Evolutionary conservation across 2,888 invertebrate species (phyloP).

Genomic region (Drosophila pullipes): DNA sequence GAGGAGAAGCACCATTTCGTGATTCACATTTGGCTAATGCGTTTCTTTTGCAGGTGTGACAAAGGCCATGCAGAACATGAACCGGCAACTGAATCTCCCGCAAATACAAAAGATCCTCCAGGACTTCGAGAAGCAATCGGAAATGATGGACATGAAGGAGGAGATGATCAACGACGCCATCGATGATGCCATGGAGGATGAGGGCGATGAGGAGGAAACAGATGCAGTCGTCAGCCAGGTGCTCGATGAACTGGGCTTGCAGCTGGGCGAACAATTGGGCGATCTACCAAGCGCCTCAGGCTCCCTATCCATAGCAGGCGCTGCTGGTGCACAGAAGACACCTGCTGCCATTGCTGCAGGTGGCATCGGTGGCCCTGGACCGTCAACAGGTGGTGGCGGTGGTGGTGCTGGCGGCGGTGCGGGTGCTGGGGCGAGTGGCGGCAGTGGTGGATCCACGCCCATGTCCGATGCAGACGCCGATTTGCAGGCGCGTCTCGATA

Average conservation of each 20-base stretch:
- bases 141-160: slow-evolving; percentile 99
- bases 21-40: slow-evolving; percentile 17
- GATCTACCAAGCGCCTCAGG: slow-evolving; percentile 91
- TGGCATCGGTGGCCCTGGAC: slow-evolving; percentile 80
- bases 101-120: slow-evolving; percentile 99
- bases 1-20: neutral
- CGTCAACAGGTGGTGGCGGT: slow-evolving; percentile 82
- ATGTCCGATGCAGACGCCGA: slow-evolving; percentile 97
- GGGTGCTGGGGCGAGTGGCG: slow-evolving; percentile 83
- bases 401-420: slow-evolving; percentile 83
- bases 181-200: slow-evolving; percentile 99
- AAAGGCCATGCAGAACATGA: slow-evolving; percentile 99
- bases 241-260: slow-evolving; percentile 98
- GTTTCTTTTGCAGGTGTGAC: slow-evolving; percentile 90
- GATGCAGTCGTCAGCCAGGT: slow-evolving; percentile 98
- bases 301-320: slow-evolving; percentile 87
- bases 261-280: slow-evolving; percentile 96
- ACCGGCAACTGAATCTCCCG: slow-evolving; percentile 97
- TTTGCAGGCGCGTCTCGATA: slow-evolving; percentile 97
- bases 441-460: slow-evolving; percentile 86
- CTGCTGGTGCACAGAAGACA: slow-evolving; percentile 89
- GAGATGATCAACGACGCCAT: slow-evolving; percentile 99
- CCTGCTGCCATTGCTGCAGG: slow-evolving; percentile 86
- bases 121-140: slow-evolving; percentile 99
- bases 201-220: slow-evolving; percentile 99